Percentiles rank a stretch among this genome's conserved stretches.
Evolutionary conservation across 1,140 invertebrate species (phyloP).

Genomic region (Eciton burchellii): DNA sequence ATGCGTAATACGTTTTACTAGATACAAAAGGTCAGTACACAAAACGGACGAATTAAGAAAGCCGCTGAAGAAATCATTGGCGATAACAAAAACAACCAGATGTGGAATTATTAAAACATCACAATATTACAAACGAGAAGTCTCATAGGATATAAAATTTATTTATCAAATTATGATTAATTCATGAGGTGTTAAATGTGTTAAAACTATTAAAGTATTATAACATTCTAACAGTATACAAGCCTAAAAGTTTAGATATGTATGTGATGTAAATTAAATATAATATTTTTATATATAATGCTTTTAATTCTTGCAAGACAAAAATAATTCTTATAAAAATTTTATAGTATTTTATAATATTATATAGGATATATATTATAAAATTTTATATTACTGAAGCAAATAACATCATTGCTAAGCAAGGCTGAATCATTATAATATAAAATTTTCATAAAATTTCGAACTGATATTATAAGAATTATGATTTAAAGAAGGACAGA

Average conservation of each 20-base stretch:
- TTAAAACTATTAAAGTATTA: too few relatives aligned
- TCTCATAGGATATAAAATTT: neutral
- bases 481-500: neutral
- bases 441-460: neutral
- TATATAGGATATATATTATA: too few relatives aligned
- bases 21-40: neutral
- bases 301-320: too few relatives aligned
- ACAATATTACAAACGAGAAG: slow-evolving; percentile 1
- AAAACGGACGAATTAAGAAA: neutral
- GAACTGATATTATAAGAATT: neutral
- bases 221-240: too few relatives aligned
- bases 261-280: too few relatives aligned
- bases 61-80: neutral
- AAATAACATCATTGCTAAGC: too few relatives aligned
- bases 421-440: too few relatives aligned
- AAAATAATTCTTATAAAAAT: too few relatives aligned
- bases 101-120: slow-evolving; percentile 31
- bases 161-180: slow-evolving; percentile 8
- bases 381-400: too few relatives aligned
- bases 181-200: neutral
- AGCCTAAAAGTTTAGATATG: too few relatives aligned
- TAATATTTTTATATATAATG: too few relatives aligned
- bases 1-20: neutral
- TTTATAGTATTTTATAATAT: too few relatives aligned
- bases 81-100: neutral